Conservation (phyloP, 2,888 invertebrate species). For the Limnephilus rhombicus region DNA sequence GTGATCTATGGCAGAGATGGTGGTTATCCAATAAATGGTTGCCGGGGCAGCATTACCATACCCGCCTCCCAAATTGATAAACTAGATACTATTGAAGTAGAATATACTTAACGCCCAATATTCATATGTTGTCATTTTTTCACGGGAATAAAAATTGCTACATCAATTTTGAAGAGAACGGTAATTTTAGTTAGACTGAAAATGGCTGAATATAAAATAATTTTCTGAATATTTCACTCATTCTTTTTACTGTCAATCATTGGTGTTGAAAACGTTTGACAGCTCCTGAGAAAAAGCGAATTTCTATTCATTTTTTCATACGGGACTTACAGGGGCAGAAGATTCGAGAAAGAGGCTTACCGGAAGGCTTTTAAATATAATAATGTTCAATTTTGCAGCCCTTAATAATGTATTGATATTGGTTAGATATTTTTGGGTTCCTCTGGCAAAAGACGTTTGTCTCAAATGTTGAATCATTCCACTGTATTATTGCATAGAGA, state of each 20-base stretch:
- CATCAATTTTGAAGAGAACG: not conserved
- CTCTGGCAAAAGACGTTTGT: not conserved
- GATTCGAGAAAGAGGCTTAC: not conserved
- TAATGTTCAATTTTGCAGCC: not conserved
- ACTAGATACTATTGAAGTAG: not conserved
- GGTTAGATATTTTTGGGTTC: not conserved
- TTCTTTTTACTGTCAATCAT: constrained; percentile 48
- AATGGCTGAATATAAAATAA: not conserved
- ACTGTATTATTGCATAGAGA: not conserved
- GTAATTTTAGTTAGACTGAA: not conserved
- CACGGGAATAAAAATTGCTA: not conserved
- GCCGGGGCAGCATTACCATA: too few relatives aligned
- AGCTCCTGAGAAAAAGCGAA: constrained; percentile 34
- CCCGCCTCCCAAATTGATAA: too few relatives aligned
- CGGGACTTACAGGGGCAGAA: not conserved
- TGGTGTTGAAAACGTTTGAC: constrained; percentile 49
- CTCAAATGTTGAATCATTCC: not conserved
- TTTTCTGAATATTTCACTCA: constrained; percentile 4
- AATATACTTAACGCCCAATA: not conserved
- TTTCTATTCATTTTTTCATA: constrained; percentile 11
- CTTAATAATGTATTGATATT: not conserved
- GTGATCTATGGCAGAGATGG: too few relatives aligned
- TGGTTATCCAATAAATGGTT: too few relatives aligned
- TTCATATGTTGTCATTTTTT: not conserved
- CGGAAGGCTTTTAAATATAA: constrained; percentile 28